Evolutionary conservation across 2,888 invertebrate species (phyloP).

Genomic region (Mermis nigrescens): DNA sequence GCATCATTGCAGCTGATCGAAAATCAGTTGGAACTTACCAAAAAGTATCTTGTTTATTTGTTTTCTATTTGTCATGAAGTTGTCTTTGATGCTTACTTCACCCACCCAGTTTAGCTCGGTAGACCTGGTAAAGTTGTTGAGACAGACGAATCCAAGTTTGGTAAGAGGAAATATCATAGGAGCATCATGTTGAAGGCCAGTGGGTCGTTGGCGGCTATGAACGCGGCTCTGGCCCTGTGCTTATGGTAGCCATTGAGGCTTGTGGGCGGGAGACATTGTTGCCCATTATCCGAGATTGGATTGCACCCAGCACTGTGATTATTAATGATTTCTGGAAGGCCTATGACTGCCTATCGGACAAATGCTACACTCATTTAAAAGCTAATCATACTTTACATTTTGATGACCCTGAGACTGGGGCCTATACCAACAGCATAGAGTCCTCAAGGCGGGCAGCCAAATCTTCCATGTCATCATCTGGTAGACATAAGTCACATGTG

Average conservation of each 20-base stretch:
- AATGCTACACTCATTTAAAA: neutral
- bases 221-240: neutral
- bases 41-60: no score
- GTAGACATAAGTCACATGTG: no score
- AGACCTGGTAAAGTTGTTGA: neutral
- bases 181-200: neutral
- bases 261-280: neutral
- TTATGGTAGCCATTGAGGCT: neutral
- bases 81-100: no score
- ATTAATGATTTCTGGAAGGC: neutral
- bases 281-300: neutral
- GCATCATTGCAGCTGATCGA: no score
- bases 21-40: no score
- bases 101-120: no score
- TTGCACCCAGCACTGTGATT: neutral
- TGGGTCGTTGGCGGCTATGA: neutral
- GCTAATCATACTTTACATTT: no score
- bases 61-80: no score
- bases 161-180: neutral
- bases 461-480: no score
- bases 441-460: no score
- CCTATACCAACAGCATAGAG: no score
- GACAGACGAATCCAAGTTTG: neutral
- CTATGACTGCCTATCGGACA: neutral
- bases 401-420: no score